phyloP scores from a whole-genome alignment of 2,888 invertebrate species.

The Tethea ocularis region DNA sequence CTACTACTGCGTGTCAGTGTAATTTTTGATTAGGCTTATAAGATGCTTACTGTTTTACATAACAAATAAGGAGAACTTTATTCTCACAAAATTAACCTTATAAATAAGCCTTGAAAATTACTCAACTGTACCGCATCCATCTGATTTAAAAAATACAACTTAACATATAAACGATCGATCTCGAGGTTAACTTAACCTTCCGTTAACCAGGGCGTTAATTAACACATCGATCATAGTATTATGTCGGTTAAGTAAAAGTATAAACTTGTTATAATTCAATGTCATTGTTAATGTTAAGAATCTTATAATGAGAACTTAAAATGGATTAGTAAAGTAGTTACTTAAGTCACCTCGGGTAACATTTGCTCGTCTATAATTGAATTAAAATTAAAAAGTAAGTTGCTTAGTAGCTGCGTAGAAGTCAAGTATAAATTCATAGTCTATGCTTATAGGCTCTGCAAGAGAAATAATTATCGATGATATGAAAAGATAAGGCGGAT shows the following conservation, averaged over 20 bases:
- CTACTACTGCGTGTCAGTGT: too few relatives aligned
- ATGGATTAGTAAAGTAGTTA: neutral
- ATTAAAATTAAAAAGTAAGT: neutral
- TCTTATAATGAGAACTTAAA: constrained; percentile 3
- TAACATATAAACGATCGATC: constrained; percentile 9
- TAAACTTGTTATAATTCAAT: neutral
- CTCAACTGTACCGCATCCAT: constrained; percentile 21
- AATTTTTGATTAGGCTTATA: too few relatives aligned
- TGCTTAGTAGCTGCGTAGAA: too few relatives aligned
- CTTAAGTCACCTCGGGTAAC: neutral
- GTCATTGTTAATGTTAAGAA: constrained; percentile 11
- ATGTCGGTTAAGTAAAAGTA: constrained; percentile 7
- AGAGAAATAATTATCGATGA: too few relatives aligned
- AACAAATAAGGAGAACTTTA: neutral
- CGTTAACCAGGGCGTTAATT: constrained; percentile 49
- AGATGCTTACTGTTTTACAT: neutral
- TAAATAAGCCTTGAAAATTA: constrained; percentile 19
- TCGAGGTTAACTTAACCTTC: constrained; percentile 46
- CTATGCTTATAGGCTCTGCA: too few relatives aligned
- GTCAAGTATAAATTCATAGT: too few relatives aligned
- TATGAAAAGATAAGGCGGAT: too few relatives aligned
- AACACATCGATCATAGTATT: constrained; percentile 46
- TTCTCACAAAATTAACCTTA: neutral
- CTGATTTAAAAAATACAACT: constrained; percentile 13
- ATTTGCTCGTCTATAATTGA: neutral